phyloP scores from a whole-genome alignment of 2,797 vertebrate genomes.

The Pelobates cultripes region DNA sequence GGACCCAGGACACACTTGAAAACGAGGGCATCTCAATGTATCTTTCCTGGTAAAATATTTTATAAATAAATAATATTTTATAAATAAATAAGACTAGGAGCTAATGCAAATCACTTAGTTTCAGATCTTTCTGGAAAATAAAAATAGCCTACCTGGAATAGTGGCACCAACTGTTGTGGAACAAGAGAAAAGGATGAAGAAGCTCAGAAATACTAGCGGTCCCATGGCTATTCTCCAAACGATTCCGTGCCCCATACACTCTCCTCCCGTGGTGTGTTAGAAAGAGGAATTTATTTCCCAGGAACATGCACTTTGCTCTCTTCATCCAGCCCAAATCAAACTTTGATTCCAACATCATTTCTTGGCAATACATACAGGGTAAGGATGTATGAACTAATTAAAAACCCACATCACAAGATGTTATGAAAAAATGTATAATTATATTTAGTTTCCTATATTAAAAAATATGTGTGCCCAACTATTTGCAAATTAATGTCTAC shows the following conservation, averaged over 20 bases:
- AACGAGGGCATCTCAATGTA: no score
- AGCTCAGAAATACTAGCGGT: neutral
- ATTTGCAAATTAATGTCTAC: no score
- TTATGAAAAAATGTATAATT: neutral
- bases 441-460: neutral
- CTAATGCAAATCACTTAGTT: no score
- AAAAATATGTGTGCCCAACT: no score
- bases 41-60: no score
- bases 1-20: no score
- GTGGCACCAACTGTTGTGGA: neutral
- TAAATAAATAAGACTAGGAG: no score
- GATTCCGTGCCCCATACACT: neutral
- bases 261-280: neutral
- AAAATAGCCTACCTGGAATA: constrained; percentile 30
- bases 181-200: neutral
- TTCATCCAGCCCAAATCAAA: neutral
- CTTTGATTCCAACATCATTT: neutral
- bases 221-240: neutral
- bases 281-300: neutral
- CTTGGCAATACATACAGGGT: neutral
- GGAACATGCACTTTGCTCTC: neutral
- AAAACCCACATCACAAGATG: neutral
- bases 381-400: neutral
- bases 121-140: no score
- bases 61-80: no score